Evolutionary conservation across 2,888 invertebrate species (phyloP).

Genomic region (Macropis europaea): DNA sequence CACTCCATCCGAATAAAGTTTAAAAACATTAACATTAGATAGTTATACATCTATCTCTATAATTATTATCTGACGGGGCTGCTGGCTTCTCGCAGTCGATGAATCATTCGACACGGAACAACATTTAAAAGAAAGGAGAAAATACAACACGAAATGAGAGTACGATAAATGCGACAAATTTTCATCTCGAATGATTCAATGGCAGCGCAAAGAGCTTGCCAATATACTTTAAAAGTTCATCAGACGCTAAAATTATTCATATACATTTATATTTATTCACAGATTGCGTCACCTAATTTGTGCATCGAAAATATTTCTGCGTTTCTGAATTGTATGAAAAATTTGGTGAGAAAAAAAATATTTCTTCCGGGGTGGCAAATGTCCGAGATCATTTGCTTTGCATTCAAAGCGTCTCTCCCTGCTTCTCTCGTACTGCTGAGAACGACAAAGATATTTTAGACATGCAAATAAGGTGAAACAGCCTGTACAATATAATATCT

Average conservation of each 20-base stretch:
- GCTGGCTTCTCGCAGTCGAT: constrained; percentile 31
- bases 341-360: no score
- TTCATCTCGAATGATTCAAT: constrained; percentile 37
- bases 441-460: no score
- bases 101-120: constrained; percentile 43
- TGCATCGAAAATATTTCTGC: no score
- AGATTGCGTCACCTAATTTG: no score
- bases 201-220: constrained; percentile 29
- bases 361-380: no score
- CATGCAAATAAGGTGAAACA: no score
- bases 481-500: constrained; percentile 23
- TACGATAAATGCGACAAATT: constrained; percentile 10
- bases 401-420: no score
- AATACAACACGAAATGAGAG: not conserved
- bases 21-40: constrained; percentile 77
- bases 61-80: constrained; percentile 57
- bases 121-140: not conserved
- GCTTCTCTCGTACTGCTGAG: no score
- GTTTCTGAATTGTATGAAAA: no score
- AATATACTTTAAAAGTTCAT: constrained; percentile 28
- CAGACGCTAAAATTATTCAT: constrained; percentile 38
- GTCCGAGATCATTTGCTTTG: no score
- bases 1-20: constrained; percentile 71
- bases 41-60: constrained; percentile 67
- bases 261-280: constrained; percentile 9